Evolutionary conservation across 2,888 invertebrate species (phyloP).

Genomic region (Troides helena): DNA sequence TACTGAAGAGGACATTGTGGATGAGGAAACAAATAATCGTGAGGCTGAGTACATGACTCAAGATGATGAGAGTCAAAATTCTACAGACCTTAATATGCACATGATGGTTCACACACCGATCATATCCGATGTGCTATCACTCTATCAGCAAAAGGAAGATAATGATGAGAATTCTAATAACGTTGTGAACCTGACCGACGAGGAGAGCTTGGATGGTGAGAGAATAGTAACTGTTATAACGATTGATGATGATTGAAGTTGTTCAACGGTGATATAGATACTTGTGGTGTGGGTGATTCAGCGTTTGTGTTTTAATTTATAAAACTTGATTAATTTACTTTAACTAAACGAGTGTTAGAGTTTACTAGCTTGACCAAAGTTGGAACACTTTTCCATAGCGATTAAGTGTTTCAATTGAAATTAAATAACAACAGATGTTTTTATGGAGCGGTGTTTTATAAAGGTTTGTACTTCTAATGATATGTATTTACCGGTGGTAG

Average conservation of each 20-base stretch:
- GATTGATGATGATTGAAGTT: conserved; percentile 47
- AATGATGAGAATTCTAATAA: conserved; percentile 27
- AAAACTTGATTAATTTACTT: neutral
- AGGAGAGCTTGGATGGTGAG: conserved; percentile 51
- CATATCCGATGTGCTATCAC: conserved; percentile 69
- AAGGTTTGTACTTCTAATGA: conserved; percentile 5
- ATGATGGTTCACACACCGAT: conserved; percentile 62
- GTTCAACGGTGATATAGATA: conserved; percentile 1
- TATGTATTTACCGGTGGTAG: too few relatives aligned
- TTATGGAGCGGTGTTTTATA: neutral
- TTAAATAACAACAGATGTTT: neutral
- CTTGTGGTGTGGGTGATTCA: too few relatives aligned
- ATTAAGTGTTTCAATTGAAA: conserved; percentile 1
- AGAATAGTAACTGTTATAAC: conserved; percentile 48
- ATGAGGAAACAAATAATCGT: conserved; percentile 23
- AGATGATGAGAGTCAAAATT: conserved; percentile 45
- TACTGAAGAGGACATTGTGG: conserved; percentile 50
- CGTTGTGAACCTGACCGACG: conserved; percentile 52
- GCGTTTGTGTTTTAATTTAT: neutral
- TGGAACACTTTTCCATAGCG: conserved; percentile 12
- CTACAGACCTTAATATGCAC: conserved; percentile 45
- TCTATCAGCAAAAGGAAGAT: conserved; percentile 52
- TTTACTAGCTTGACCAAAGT: conserved; percentile 12
- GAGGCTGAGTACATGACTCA: conserved; percentile 32
- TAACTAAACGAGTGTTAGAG: neutral